Base-by-base conservation (phyloP, 2,888 invertebrate genomes). In the Zygaena filipendulae region DNA sequence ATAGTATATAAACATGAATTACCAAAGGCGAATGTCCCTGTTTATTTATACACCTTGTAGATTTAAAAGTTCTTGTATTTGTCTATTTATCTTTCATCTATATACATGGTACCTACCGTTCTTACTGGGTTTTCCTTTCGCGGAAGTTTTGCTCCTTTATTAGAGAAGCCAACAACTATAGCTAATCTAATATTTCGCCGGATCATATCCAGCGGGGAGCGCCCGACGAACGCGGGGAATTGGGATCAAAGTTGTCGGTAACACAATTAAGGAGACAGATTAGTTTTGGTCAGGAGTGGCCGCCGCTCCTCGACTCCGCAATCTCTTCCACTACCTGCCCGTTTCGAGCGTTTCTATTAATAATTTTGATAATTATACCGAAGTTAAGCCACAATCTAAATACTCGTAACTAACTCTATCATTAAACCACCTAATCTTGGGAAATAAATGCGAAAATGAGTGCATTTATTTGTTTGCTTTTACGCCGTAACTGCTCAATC, bases 201-300 rank as follows among this genome's bases (percentile, higher is more conserved):
- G 72, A 62, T 74, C 67, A 72, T 74, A 74, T 68, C 75, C 75
- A 58, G 51, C 38, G 72, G 74, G 75, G 66, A 42, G 47, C 40
- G n/a, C n/a, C n/a, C n/a, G 38, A 31, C 42, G 48, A 40, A 40
- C 5, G 7, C 5, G 4, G 40, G 50, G 42, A 44, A 49, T 49
- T 51, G 59, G 71, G 74, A 74, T 75, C 72, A 74, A 77, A 79
- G 69, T 79, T 77, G 72, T 74, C 70, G 49, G 61, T 77, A 79
- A 79, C 74, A 59, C 66, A 71, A 70, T 79, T 75, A 72, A 57
- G 52, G 59, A 61, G 63, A 66, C 55, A 61, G 71, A 77, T 79
- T 79, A 77, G 75, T 72, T 77, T 71, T 59, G 67, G 64, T 52
- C 70, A 69, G 61, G 47, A 62, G 52, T 49, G 54, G 48, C 31